Evolutionary conservation across 2,888 invertebrate genomes (phyloP).

Genomic region (Idaea dimidiata): DNA sequence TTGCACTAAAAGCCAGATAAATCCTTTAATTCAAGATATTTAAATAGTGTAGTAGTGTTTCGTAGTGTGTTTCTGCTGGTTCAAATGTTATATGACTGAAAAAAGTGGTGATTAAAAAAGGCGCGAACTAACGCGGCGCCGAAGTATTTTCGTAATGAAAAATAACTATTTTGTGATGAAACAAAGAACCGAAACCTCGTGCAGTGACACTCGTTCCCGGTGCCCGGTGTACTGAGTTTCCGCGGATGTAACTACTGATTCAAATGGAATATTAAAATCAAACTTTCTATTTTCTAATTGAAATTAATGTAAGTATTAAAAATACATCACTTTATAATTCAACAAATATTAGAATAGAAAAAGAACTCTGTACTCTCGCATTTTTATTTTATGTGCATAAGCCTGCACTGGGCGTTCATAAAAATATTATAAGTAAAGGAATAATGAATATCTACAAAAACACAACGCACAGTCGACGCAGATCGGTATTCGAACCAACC

Average conservation of each 20-base stretch:
- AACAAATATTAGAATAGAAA: too few relatives aligned
- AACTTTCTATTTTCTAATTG: constrained; percentile 53
- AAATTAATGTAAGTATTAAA: constrained; percentile 65
- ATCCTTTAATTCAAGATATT: constrained; percentile 15
- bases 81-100: constrained; percentile 31
- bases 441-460: too few relatives aligned
- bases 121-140: constrained; percentile 66
- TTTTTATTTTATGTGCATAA: too few relatives aligned
- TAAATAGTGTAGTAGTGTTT: constrained; percentile 23
- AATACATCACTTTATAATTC: not conserved
- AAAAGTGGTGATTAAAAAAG: constrained; percentile 61
- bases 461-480: too few relatives aligned
- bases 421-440: too few relatives aligned
- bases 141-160: constrained; percentile 36
- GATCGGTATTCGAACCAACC: too few relatives aligned
- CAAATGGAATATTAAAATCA: constrained; percentile 42
- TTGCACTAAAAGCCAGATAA: constrained; percentile 28
- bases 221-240: constrained; percentile 35
- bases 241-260: constrained; percentile 32
- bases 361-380: too few relatives aligned
- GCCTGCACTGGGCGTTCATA: too few relatives aligned
- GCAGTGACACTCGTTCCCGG: constrained; percentile 19
- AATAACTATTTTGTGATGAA: constrained; percentile 41
- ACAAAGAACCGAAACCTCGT: constrained; percentile 39
- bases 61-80: constrained; percentile 14